Percentiles rank a stretch among this genome's conserved stretches.
Conservation (phyloP, 1,140 invertebrate genomes). For the Saccostrea cuccullata region DNA sequence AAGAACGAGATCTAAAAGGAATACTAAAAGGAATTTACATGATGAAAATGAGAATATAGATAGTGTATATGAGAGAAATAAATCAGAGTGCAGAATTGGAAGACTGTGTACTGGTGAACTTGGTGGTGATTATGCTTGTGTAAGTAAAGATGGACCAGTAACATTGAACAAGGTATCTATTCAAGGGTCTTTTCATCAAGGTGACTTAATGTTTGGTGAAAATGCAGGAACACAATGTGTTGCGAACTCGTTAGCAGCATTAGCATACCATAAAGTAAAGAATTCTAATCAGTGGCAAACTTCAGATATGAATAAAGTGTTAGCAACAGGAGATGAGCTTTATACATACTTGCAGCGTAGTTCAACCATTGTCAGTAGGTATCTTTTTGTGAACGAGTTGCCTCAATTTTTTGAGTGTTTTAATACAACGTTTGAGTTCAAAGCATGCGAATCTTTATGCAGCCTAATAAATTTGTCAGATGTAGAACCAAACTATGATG, state of each 20-base stretch:
- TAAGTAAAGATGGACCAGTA: not conserved
- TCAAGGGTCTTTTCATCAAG: slow-evolving; percentile 45
- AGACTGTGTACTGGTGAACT: not conserved
- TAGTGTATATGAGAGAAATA: not conserved
- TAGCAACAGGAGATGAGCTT: slow-evolving; percentile 41
- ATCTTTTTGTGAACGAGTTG: slow-evolving; percentile 9
- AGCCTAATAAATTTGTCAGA: not conserved
- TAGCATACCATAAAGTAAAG: slow-evolving; percentile 24
- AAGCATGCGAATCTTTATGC: not conserved
- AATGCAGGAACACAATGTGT: slow-evolving; percentile 48
- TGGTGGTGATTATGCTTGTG: not conserved
- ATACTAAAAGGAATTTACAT: not conserved
- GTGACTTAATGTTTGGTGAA: slow-evolving; percentile 24
- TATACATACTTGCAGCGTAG: not conserved
- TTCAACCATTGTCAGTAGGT: not conserved
- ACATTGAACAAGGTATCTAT: not conserved
- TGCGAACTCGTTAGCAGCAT: slow-evolving; percentile 37
- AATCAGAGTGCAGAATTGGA: not conserved
- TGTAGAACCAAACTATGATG: not conserved
- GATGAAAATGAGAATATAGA: not conserved
- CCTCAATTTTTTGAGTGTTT: not conserved
- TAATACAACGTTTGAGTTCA: not conserved
- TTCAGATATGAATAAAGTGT: slow-evolving; percentile 15
- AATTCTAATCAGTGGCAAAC: not conserved
- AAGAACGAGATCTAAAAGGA: not conserved